A percentile compares a stretch with the other conserved stretches of the same genome.
These are phyloP conservation scores for Stomorhina lunata DNA, from an alignment of 2,888 invertebrate species.

Conservation along the genomic window DNA sequence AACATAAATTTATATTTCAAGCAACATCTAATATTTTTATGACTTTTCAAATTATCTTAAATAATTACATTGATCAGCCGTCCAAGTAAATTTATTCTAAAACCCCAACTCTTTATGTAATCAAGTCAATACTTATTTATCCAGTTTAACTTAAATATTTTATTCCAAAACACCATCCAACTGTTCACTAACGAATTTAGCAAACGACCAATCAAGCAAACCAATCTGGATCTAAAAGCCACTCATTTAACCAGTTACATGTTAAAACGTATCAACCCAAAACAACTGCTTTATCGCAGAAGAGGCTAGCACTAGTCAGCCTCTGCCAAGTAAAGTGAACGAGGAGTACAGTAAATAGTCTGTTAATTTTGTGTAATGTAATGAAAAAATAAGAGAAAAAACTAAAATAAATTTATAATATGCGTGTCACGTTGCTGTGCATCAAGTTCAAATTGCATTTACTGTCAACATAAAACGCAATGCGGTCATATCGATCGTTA, in stretches of 20 bases:
- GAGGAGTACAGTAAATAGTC: background rate
- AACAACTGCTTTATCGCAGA: conserved; percentile 13
- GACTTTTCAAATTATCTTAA: too few relatives aligned
- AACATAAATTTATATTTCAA: too few relatives aligned
- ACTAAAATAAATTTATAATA: conserved; percentile 68
- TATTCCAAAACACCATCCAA: background rate
- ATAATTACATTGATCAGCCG: too few relatives aligned
- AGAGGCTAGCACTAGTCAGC: background rate
- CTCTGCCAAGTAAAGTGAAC: too few relatives aligned
- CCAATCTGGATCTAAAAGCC: background rate
- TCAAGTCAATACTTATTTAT: too few relatives aligned
- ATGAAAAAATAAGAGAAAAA: conserved; percentile 30
- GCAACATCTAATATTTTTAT: too few relatives aligned
- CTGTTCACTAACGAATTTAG: conserved; percentile 10
- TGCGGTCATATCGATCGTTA: conserved; percentile 52
- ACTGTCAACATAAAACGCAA: conserved; percentile 72
- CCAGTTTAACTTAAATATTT: background rate
- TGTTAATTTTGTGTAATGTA: conserved; percentile 51
- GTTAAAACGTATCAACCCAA: conserved; percentile 8
- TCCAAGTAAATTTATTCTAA: too few relatives aligned
- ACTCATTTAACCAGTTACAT: conserved; percentile 24
- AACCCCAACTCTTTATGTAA: too few relatives aligned
- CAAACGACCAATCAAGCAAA: conserved; percentile 19
- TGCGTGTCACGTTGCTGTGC: conserved; percentile 75
- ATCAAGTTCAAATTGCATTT: conserved; percentile 77